Evolutionary conservation across 1,140 invertebrate species (phyloP).

Genomic region (Drosophila setifemur): DNA sequence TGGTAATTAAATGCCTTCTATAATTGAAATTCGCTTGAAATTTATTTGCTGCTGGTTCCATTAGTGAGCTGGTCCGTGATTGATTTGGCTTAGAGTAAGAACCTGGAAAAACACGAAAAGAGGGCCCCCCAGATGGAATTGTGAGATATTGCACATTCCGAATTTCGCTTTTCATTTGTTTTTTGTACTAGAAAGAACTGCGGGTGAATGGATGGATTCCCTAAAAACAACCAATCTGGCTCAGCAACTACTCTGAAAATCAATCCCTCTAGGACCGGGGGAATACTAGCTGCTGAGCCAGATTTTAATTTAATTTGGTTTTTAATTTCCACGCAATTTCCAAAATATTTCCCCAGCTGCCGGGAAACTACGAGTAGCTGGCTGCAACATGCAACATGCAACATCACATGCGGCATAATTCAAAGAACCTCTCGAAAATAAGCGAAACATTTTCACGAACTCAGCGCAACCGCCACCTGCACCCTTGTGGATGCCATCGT

Average conservation of each 20-base stretch:
- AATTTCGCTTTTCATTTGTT: no score
- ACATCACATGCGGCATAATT: background rate
- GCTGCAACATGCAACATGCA: background rate
- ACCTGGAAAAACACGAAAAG: background rate
- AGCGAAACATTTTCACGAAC: constrained; percentile 12
- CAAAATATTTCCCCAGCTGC: constrained; percentile 8
- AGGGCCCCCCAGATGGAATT: background rate
- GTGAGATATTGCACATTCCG: no score
- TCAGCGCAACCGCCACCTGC: background rate
- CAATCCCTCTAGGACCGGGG: background rate
- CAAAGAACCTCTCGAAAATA: constrained; percentile 4
- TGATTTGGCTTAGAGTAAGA: background rate
- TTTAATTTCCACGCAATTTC: constrained; percentile 18
- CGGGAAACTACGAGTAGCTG: background rate
- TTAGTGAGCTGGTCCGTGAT: constrained; percentile 7
- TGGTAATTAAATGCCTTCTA: constrained; percentile 70
- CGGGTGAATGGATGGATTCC: no score
- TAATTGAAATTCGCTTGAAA: constrained; percentile 64
- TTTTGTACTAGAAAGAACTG: no score
- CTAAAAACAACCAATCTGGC: no score
- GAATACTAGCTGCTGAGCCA: background rate
- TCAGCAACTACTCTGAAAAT: no score
- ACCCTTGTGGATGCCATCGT: background rate
- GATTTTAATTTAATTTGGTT: background rate
- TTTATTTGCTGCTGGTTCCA: constrained; percentile 9